Percentiles rank a stretch among this genome's conserved stretches.
Conservation (phyloP, 2,888 invertebrate genomes). For the Cinara cedri region DNA sequence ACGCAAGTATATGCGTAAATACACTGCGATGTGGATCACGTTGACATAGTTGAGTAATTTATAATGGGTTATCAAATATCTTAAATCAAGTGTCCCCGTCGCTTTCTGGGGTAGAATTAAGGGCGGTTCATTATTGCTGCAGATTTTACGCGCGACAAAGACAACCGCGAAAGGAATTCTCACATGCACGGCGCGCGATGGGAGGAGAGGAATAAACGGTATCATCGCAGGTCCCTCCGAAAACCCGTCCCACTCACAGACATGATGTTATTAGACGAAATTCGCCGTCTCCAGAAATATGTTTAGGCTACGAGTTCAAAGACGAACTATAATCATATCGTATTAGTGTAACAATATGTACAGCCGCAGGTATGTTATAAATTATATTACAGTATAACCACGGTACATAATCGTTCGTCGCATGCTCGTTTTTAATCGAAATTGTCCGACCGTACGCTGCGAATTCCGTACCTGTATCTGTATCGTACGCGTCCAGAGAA, state of each 20-base stretch:
- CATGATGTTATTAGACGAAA: constrained; percentile 16
- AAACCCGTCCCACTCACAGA: too few relatives aligned
- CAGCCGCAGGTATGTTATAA: not conserved
- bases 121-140: constrained; percentile 21
- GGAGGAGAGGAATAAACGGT: not conserved
- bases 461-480: too few relatives aligned
- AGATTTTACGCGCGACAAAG: constrained; percentile 19
- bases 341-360: not conserved
- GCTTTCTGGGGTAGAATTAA: not conserved
- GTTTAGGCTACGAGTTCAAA: constrained; percentile 22
- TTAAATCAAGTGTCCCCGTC: constrained; percentile 8
- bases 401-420: too few relatives aligned
- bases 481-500: too few relatives aligned
- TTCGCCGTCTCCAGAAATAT: constrained; percentile 28
- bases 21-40: not conserved
- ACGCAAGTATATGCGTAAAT: too few relatives aligned
- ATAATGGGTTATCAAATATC: constrained; percentile 44
- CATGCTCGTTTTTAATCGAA: too few relatives aligned
- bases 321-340: not conserved
- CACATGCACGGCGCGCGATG: not conserved
- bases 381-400: too few relatives aligned
- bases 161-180: constrained; percentile 28
- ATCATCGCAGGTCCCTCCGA: not conserved
- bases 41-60: constrained; percentile 35
- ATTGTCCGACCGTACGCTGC: too few relatives aligned